Conservation (phyloP, 1,140 invertebrate genomes). For the Sinonovacula constricta region DNA sequence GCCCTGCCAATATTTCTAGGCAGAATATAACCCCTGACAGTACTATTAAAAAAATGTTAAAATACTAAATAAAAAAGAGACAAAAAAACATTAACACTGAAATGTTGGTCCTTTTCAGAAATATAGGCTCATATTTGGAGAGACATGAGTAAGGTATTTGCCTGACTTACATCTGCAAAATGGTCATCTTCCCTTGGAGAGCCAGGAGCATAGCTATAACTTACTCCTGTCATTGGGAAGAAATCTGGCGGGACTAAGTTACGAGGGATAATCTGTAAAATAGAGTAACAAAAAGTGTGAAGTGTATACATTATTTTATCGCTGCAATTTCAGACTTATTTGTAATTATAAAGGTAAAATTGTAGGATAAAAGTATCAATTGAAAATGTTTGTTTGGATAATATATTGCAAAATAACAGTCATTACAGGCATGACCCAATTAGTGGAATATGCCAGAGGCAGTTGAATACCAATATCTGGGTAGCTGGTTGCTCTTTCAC, state of each 20-base stretch:
- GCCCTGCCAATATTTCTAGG: not conserved
- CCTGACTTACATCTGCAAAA: conserved; percentile 65
- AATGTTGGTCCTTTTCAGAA: not conserved
- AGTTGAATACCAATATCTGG: too few species aligned
- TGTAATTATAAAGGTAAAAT: too few species aligned
- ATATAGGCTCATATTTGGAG: not conserved
- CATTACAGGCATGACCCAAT: too few species aligned
- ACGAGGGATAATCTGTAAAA: conserved; percentile 57
- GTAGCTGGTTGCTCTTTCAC: too few species aligned
- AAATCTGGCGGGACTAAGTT: conserved; percentile 62
- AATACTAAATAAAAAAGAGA: not conserved
- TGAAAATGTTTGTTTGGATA: too few species aligned
- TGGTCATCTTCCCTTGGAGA: conserved; percentile 52
- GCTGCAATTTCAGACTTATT: too few species aligned
- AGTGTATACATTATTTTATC: too few species aligned
- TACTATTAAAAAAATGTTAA: not conserved
- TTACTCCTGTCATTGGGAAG: conserved; percentile 67
- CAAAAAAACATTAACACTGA: not conserved
- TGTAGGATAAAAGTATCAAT: too few species aligned
- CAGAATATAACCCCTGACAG: not conserved
- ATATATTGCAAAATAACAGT: too few species aligned
- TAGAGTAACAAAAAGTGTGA: too few species aligned
- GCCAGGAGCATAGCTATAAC: conserved; percentile 59
- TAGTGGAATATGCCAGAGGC: too few species aligned
- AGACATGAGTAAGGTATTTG: not conserved